A percentile compares a stretch with the other conserved stretches of the same genome.
Conservation (phyloP, 2,113 vertebrate genomes). For the Pedionomus torquatus region DNA sequence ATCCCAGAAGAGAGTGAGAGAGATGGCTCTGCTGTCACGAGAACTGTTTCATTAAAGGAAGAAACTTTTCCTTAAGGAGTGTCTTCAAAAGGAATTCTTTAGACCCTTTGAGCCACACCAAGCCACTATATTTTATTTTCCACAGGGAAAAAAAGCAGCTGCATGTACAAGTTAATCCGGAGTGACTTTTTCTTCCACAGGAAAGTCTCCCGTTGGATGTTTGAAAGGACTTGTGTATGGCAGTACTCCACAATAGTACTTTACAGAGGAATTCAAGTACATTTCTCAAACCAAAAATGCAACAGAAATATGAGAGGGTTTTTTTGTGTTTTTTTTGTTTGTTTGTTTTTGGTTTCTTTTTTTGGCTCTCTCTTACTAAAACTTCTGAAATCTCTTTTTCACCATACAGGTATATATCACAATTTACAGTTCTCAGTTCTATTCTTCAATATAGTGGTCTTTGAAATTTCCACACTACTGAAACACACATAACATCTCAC, state of each 20-base stretch:
- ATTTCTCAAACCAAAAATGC: not conserved
- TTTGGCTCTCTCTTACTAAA: not conserved
- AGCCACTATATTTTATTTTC: not conserved
- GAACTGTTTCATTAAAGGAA: not conserved
- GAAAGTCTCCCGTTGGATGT: not conserved
- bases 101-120: not conserved
- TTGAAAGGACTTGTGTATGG: not conserved
- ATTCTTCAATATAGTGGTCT: not conserved
- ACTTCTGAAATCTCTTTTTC: not conserved
- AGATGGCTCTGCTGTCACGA: not conserved
- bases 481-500: not conserved
- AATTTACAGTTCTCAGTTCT: not conserved
- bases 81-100: not conserved
- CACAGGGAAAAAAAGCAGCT: not conserved
- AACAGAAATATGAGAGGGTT: accelerated
- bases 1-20: not conserved
- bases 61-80: not conserved
- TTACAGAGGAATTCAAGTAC: not conserved
- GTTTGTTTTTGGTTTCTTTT: too few species aligned
- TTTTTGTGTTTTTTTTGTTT: not conserved
- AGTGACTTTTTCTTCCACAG: not conserved
- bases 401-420: accelerated
- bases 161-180: not conserved
- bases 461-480: not conserved
- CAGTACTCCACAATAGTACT: not conserved